Base-by-base conservation (phyloP, 2,113 vertebrate genomes). In the Porphyrio hochstetteri region DNA sequence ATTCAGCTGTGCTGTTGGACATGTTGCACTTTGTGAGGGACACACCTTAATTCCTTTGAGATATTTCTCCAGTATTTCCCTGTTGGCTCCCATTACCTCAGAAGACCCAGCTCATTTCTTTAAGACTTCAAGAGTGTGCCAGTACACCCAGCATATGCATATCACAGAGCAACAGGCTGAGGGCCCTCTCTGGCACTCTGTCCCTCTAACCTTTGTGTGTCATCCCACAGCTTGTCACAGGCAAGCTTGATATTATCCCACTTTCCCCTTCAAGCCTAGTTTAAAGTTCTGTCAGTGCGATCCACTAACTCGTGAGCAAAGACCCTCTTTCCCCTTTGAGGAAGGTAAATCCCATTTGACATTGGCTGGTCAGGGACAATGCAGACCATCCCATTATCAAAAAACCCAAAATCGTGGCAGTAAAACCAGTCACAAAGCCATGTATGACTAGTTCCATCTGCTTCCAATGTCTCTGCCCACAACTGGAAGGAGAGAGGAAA, bases 341-440 rank as follows among this genome's bases (percentile, higher is more conserved):
- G 64, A 72, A 72, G 17, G 35, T 40, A 27, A 84, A 55, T 50
- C 38, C 16, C 31, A 59, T 13, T 14, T 8, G 9, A 60, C 5
- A 16, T 9, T 17, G 36, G n/a, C n/a, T 72, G 15, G 15, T 12
- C 44, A 78, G 24, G 7, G 57, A 55, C 42, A 13, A 5, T 17
- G 6, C 5, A 57, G 27, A 36, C 12, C 4, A 40, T 12, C 19
- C 23, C 23, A 38, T 50, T 55, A 78, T 5, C 2, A 3, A 61
- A 61, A 65, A 92, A 70, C 9, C 1, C 2, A 5, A 10, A 56
- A 69, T 0, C 50, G 14, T 28, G 55, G 15, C 14, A 19, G 31
- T 19, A 18, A 40, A 61, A 79, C 20, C 20, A 65, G 27, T 7
- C 38, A 56, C 0, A 0, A 7, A 65, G n/a, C 6, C 13, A 42